Conservation (phyloP, 2,797 vertebrate species). For the Zalophus californianus region DNA sequence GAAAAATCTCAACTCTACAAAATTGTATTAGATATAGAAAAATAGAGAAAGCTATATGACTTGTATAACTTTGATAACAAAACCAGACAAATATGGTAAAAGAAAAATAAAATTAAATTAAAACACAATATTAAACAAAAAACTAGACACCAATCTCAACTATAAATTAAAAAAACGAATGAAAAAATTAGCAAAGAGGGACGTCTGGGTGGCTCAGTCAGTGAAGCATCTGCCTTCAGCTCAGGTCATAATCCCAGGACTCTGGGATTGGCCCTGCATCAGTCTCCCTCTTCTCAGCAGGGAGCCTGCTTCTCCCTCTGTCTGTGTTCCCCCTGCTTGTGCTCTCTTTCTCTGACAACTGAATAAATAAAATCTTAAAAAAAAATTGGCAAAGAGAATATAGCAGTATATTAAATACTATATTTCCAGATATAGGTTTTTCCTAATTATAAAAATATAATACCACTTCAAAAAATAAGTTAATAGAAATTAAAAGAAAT, state of each 20-base stretch:
- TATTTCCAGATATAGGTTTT: neutral
- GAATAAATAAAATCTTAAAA: neutral
- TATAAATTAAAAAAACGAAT: neutral
- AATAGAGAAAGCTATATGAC: neutral
- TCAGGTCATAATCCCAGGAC: neutral
- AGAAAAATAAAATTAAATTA: neutral
- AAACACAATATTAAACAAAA: neutral
- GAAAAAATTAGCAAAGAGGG: neutral
- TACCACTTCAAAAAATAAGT: neutral
- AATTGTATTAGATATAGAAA: neutral
- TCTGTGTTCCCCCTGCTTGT: neutral
- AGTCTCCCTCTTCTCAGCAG: neutral
- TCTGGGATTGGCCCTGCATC: neutral
- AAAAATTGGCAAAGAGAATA: neutral
- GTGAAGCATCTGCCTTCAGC: neutral
- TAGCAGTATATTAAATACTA: neutral
- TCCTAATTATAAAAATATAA: conserved; percentile 20
- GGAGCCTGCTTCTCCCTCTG: neutral
- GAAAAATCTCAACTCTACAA: neutral
- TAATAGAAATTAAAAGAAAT: neutral
- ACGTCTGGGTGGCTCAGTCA: neutral
- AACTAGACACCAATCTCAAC: neutral
- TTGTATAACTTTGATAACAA: neutral
- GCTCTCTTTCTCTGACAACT: neutral
- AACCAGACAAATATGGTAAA: neutral